These are phyloP conservation scores for Rhea pennata DNA, from an alignment of 2,113 vertebrate species.

Conservation along the genomic window DNA sequence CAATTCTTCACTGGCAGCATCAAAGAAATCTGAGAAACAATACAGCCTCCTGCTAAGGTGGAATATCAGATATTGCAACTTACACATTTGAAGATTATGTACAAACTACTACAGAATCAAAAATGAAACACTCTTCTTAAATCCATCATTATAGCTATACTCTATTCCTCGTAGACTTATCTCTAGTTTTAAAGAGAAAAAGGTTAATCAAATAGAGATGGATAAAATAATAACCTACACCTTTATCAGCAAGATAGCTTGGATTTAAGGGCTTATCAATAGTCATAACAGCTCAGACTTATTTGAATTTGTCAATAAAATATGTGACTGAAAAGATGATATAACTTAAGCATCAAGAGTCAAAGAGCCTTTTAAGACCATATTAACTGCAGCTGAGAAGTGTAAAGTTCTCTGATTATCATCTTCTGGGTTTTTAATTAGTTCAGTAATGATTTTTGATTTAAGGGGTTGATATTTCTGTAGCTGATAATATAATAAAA, in stretches of 20 bases:
- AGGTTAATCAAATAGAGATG: not conserved
- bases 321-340: not conserved
- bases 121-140: not conserved
- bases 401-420: not conserved
- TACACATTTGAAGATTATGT: not conserved
- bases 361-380: not conserved
- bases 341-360: not conserved
- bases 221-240: not conserved
- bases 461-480: not conserved
- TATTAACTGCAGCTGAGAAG: not conserved
- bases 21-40: not conserved
- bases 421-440: not conserved
- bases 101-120: not conserved
- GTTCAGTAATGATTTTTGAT: not conserved
- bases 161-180: not conserved
- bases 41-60: not conserved
- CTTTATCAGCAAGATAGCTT: not conserved
- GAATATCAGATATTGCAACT: not conserved
- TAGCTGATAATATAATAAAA: not conserved
- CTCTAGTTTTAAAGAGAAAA: conserved; percentile 1
- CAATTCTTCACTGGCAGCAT: not conserved
- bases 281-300: not conserved
- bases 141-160: not conserved
- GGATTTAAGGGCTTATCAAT: not conserved
- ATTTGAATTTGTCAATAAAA: not conserved